Conservation (phyloP, 1,140 invertebrate genomes). For the Anoplophora glabripennis region DNA sequence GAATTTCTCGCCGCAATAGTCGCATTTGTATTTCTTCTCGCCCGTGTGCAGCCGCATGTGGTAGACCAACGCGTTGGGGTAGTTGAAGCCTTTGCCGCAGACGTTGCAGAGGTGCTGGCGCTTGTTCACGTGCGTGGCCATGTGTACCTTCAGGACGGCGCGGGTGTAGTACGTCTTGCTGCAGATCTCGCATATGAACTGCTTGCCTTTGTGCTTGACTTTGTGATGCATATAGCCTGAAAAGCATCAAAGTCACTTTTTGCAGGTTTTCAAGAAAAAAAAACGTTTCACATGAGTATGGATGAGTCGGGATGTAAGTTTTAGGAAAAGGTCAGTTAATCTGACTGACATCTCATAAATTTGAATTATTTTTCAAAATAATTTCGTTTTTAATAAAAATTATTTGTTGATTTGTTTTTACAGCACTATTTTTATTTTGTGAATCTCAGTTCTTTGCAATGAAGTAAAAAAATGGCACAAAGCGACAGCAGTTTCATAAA, state of each 20-base stretch:
- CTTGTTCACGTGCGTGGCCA: constrained; percentile 13
- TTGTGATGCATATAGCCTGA: constrained; percentile 8
- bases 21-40: constrained; percentile 53
- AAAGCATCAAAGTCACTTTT: not conserved
- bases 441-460: too few species aligned
- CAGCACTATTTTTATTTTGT: too few species aligned
- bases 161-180: constrained; percentile 40
- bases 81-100: constrained; percentile 28
- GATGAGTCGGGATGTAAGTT: too few species aligned
- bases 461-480: too few species aligned
- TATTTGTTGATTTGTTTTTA: too few species aligned
- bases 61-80: constrained; percentile 21
- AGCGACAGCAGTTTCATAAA: too few species aligned
- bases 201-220: constrained; percentile 4
- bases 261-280: too few species aligned
- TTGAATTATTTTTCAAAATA: too few species aligned
- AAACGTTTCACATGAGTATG: too few species aligned
- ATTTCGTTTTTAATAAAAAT: too few species aligned
- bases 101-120: constrained; percentile 23
- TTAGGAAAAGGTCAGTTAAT: too few species aligned
- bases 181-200: constrained; percentile 43
- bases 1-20: constrained; percentile 57
- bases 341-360: too few species aligned
- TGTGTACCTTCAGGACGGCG: constrained; percentile 23
- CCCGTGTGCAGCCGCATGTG: constrained; percentile 43